phyloP scores from a whole-genome alignment of 2,888 invertebrate species.

The Drosophila differens region DNA sequence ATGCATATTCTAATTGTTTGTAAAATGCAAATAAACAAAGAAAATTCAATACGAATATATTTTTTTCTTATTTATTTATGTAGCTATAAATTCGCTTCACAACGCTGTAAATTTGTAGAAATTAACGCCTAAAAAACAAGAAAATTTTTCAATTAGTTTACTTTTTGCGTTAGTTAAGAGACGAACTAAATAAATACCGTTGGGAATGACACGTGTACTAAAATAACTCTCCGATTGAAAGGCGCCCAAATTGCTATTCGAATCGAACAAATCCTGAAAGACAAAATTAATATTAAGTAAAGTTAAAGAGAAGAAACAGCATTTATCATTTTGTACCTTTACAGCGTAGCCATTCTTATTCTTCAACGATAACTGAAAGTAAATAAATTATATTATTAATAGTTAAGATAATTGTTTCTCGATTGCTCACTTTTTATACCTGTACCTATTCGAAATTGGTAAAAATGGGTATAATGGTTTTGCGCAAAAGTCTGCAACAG shows the following conservation, averaged over 20 bases:
- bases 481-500: not conserved
- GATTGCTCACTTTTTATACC: not conserved
- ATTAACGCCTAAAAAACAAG: constrained; percentile 66
- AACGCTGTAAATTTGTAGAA: constrained; percentile 78
- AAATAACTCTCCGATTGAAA: constrained; percentile 41
- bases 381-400: not conserved
- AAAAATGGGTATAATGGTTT: not conserved
- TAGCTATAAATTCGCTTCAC: constrained; percentile 25
- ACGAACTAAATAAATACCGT: constrained; percentile 60
- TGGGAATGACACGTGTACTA: constrained; percentile 75
- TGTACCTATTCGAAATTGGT: not conserved
- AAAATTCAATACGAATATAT: constrained; percentile 25
- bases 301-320: no score
- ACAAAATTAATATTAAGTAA: not conserved
- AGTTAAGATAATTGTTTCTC: not conserved
- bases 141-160: constrained; percentile 5
- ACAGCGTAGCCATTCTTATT: constrained; percentile 80
- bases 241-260: constrained; percentile 27
- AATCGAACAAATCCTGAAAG: constrained; percentile 66
- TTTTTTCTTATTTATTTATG: not conserved
- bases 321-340: constrained; percentile 58
- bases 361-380: constrained; percentile 78
- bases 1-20: constrained; percentile 41
- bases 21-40: constrained; percentile 53
- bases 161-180: not conserved